Base-by-base conservation (phyloP, 35 echinoderm and acorn worm species). In the Anneissia japonica region DNA sequence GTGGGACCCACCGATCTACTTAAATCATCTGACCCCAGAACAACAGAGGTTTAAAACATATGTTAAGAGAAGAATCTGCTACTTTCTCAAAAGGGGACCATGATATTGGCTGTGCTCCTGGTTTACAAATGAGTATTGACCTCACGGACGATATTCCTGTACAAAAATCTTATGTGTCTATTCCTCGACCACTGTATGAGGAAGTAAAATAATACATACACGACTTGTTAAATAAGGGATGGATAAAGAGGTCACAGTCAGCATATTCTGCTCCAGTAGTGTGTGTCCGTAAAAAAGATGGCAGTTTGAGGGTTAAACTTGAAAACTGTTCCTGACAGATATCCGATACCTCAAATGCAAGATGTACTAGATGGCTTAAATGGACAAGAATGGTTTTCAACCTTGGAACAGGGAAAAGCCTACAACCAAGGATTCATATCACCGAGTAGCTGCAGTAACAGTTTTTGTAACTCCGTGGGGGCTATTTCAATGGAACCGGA, bases 201-300 rank as follows among this genome's bases (percentile, higher is more conserved):
- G 91, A 90, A 85, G 91, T 93, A 4, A 89, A 86, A 39, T 14
- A 77, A 5, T 88, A 92, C 79, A 34, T 92, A 10, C 7, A 83
- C 30, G 90, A 92, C 38, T 75, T 92, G 0, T 31, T 92, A 4
- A n/a, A 31, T 3, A 16, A 76, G 77, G 85, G 72, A 30, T 92
- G 85, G 79, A 79, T 88, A 30, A 56, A 0, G 31, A 92, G 84
- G 73, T 92, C 85, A 30, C 35, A 46, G 39, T 89, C 81, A 26
- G 35, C 81, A 13, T 93, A 93, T 31, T 85, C 91, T 0, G 85
- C 92, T 0, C 92, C 82, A 32, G 84, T 90, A 0, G 92, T 90
- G 0, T 90, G 92, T 72, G 92, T 90, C 0, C 38, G 86, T 28
- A 90, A 93, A 46, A 74, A 79, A 6, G 88, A 90, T 56, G 92